These are phyloP conservation scores for Drosophila falleni DNA, from an alignment of 2,888 invertebrate genomes.

Conservation along the genomic window DNA sequence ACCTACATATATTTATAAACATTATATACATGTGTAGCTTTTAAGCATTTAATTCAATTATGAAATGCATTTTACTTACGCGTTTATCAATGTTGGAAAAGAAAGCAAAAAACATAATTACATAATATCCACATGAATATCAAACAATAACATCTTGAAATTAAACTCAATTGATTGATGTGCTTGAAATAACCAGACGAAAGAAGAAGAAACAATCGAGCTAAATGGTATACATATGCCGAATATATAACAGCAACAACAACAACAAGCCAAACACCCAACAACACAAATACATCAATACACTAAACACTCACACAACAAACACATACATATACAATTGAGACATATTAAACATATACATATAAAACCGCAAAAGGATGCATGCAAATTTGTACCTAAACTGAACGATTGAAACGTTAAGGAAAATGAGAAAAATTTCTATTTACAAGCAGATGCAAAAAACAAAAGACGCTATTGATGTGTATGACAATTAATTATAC, in stretches of 20 bases:
- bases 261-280: constrained; percentile 14
- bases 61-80: constrained; percentile 67
- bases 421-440: constrained; percentile 35
- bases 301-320: constrained; percentile 20
- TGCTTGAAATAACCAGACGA: constrained; percentile 64
- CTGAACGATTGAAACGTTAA: neutral
- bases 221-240: constrained; percentile 76
- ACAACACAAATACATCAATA: neutral
- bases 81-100: constrained; percentile 64
- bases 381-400: constrained; percentile 72
- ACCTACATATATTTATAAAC: constrained; percentile 36
- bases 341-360: constrained; percentile 41
- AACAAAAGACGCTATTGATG: constrained; percentile 63
- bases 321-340: constrained; percentile 20
- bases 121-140: constrained; percentile 28
- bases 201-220: constrained; percentile 42
- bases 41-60: constrained; percentile 73
- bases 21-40: constrained; percentile 69
- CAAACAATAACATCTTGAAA: constrained; percentile 26
- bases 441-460: constrained; percentile 53
- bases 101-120: neutral
- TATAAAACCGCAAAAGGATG: constrained; percentile 44
- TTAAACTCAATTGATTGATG: constrained; percentile 57
- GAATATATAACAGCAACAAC: constrained; percentile 26
- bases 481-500: constrained; percentile 80